A percentile compares a stretch with the other conserved stretches of the same genome.
phyloP scores from a whole-genome alignment of 2,797 vertebrate genomes.

The Morelia viridis region DNA sequence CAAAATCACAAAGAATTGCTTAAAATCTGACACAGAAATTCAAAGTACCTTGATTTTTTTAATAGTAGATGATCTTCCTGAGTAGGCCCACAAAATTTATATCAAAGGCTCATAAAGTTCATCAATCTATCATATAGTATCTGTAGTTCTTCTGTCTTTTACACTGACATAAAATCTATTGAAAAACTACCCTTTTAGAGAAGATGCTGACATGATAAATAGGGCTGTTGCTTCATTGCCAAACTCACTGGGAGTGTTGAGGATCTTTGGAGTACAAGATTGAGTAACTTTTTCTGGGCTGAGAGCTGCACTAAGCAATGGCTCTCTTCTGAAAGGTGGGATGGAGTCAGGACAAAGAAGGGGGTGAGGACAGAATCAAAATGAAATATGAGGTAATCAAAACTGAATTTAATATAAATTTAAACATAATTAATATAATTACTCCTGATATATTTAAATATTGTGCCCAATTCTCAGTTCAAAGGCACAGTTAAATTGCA shows the following conservation, averaged over 20 bases:
- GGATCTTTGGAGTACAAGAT: not conserved
- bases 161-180: slow-evolving; percentile 40
- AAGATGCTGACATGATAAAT: slow-evolving; percentile 51
- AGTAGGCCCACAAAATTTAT: not conserved
- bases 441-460: not conserved
- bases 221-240: not conserved
- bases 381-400: not conserved
- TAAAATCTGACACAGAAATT: not conserved
- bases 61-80: not conserved
- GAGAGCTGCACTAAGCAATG: not conserved
- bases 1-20: not conserved
- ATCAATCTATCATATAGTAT: not conserved
- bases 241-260: slow-evolving; percentile 15
- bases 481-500: not conserved
- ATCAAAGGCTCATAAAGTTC: slow-evolving; percentile 4
- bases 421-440: not conserved
- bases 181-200: slow-evolving; percentile 32
- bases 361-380: not conserved
- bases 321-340: not conserved
- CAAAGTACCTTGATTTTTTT: not conserved
- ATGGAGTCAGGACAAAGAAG: not conserved
- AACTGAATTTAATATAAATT: not conserved
- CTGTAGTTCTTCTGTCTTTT: slow-evolving; percentile 36
- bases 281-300: not conserved
- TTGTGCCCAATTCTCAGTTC: not conserved